phyloP scores from a whole-genome alignment of 2,113 vertebrate species.

The Pangasianodon hypophthalmus region DNA sequence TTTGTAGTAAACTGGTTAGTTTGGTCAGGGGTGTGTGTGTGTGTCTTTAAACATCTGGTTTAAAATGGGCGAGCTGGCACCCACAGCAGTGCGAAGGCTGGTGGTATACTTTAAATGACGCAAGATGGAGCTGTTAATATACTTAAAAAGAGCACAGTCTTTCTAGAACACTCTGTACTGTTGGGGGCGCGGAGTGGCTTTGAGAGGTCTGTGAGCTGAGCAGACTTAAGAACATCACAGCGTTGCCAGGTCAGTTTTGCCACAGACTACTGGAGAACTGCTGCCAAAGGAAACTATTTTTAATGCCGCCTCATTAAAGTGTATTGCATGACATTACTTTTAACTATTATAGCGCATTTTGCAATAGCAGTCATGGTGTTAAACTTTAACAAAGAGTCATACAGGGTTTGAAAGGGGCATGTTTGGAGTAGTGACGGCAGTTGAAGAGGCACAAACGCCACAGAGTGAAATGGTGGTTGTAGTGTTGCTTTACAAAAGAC shows the following conservation, averaged over 20 bases:
- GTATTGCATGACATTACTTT: not conserved
- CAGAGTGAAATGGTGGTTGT: not conserved
- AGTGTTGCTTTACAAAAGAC: not conserved
- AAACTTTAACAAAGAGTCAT: not conserved
- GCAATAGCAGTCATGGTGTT: not conserved
- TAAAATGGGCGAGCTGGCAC: not conserved
- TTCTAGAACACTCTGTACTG: not conserved
- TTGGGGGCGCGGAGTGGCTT: not conserved
- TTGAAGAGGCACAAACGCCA: not conserved
- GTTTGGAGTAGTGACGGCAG: not conserved
- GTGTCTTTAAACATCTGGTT: not conserved
- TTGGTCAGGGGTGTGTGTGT: not conserved
- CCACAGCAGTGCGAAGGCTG: not conserved
- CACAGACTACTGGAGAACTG: not conserved
- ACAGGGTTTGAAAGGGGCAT: not conserved
- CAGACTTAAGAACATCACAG: not conserved
- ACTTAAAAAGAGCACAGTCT: not conserved
- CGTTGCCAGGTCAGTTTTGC: not conserved
- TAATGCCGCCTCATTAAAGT: not conserved
- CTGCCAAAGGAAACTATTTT: slow-evolving; percentile 1
- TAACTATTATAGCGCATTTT: not conserved
- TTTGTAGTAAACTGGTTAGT: not conserved
- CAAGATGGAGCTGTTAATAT: not conserved
- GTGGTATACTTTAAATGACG: not conserved
- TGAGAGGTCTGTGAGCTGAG: not conserved